These are phyloP conservation scores for Drosophila flavopinicola DNA, from an alignment of 2,888 invertebrate genomes.

Conservation along the genomic window DNA sequence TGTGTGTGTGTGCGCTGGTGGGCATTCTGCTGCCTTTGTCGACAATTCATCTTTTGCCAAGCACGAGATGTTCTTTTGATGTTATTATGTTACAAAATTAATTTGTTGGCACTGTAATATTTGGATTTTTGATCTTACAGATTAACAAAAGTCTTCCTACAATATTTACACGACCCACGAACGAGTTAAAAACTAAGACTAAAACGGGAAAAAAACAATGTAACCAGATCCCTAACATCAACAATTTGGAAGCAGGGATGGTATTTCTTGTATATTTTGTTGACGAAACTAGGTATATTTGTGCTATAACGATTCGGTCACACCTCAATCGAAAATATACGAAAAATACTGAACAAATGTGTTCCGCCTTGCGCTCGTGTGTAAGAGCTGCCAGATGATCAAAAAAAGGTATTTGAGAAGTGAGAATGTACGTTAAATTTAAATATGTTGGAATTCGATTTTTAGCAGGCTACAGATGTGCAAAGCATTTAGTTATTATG, in stretches of 20 bases:
- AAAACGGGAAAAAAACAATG: no score
- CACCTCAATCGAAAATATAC: constrained; percentile 13
- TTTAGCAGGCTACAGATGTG: no score
- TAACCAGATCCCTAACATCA: no score
- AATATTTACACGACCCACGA: constrained; percentile 65
- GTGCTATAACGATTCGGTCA: no score
- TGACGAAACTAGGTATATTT: no score
- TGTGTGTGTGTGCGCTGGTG: constrained; percentile 21
- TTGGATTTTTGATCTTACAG: constrained; percentile 13
- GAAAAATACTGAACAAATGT: constrained; percentile 36
- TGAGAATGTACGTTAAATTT: no score
- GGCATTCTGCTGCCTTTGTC: constrained; percentile 49
- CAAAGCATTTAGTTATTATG: no score
- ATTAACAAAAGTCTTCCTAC: constrained; percentile 46
- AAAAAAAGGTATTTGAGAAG: not conserved
- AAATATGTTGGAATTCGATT: not conserved
- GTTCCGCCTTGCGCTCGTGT: not conserved
- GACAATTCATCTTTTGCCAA: constrained; percentile 2
- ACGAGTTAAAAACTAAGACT: constrained; percentile 59
- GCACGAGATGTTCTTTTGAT: constrained; percentile 11
- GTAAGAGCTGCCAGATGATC: constrained; percentile 31
- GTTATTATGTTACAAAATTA: constrained; percentile 10
- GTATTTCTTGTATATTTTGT: no score
- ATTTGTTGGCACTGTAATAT: constrained; percentile 21
- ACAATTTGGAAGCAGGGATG: no score